These are phyloP conservation scores for Mesitornis unicolor DNA, from an alignment of 2,113 vertebrate species.

Conservation along the genomic window DNA sequence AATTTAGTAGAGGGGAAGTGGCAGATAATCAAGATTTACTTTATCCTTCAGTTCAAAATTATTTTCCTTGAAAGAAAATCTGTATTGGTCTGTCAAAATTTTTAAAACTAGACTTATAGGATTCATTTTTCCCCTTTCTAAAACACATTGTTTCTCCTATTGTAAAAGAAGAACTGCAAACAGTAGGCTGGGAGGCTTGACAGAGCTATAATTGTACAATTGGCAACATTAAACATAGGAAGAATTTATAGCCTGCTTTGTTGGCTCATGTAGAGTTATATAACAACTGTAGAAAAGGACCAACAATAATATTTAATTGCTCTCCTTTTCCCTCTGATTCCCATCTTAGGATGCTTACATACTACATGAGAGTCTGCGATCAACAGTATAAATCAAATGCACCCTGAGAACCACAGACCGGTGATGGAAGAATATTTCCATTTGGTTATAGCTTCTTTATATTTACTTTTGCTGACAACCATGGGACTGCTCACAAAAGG, in stretches of 20 bases:
- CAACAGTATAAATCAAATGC: slow-evolving; percentile 35
- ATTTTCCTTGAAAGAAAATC: slow-evolving; percentile 18
- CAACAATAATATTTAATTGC: slow-evolving; percentile 56
- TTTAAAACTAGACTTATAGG: slow-evolving; percentile 21
- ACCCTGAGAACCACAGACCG: background rate
- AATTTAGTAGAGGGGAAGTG: background rate
- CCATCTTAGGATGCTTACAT: background rate
- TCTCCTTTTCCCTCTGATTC: slow-evolving; percentile 14
- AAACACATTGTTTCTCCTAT: slow-evolving; percentile 14
- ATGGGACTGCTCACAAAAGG: background rate
- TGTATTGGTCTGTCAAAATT: background rate
- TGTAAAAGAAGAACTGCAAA: slow-evolving; percentile 31
- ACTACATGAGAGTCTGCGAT: background rate
- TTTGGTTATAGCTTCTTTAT: background rate
- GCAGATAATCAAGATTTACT: background rate
- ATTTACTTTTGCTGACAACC: background rate
- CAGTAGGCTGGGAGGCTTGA: slow-evolving; percentile 44
- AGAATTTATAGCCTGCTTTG: slow-evolving; percentile 46
- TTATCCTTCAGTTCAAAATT: background rate
- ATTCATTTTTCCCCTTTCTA: background rate
- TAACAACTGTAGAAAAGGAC: background rate
- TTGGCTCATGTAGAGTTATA: slow-evolving; percentile 28
- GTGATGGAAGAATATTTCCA: background rate
- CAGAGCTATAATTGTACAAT: slow-evolving; percentile 40
- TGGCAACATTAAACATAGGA: background rate